Conservation (phyloP, 2,888 invertebrate genomes). For the Mythimna ferrago region DNA sequence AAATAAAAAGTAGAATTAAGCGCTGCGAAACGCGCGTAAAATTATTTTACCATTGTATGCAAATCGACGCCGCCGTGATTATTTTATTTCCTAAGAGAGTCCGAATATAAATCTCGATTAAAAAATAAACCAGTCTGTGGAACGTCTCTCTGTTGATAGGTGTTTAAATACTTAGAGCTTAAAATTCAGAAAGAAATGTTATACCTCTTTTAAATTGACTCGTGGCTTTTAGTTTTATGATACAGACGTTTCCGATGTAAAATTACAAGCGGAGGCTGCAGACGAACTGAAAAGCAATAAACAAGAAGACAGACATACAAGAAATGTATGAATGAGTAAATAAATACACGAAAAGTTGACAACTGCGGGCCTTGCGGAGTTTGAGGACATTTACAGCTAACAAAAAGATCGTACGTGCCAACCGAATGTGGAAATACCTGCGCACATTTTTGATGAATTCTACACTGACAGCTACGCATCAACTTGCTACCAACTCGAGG, state of each 20-base stretch:
- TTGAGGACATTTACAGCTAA: constrained; percentile 80
- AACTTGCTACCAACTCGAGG: constrained; percentile 58
- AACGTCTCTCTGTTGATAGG: constrained; percentile 82
- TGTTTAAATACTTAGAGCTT: constrained; percentile 74
- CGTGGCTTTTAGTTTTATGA: constrained; percentile 70
- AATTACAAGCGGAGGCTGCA: constrained; percentile 58
- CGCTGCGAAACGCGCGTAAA: constrained; percentile 91
- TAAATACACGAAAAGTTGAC: constrained; percentile 83
- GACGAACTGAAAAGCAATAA: constrained; percentile 71
- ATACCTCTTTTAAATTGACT: constrained; percentile 64
- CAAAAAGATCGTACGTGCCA: constrained; percentile 80
- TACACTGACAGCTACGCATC: constrained; percentile 74
- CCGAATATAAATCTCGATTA: constrained; percentile 88
- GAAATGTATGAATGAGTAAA: constrained; percentile 83
- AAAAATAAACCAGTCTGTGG: constrained; percentile 82
- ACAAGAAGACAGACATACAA: constrained; percentile 77
- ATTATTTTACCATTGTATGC: constrained; percentile 91
- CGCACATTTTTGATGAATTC: constrained; percentile 79
- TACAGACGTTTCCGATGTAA: constrained; percentile 68
- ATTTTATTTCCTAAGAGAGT: constrained; percentile 90
- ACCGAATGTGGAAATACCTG: constrained; percentile 79
- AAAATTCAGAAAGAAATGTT: constrained; percentile 58
- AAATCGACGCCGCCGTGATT: constrained; percentile 89
- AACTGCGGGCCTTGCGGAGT: constrained; percentile 74
- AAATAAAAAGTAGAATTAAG: constrained; percentile 90